phyloP scores from a whole-genome alignment of 2,888 invertebrate species.

The Phorcus lineatus region DNA sequence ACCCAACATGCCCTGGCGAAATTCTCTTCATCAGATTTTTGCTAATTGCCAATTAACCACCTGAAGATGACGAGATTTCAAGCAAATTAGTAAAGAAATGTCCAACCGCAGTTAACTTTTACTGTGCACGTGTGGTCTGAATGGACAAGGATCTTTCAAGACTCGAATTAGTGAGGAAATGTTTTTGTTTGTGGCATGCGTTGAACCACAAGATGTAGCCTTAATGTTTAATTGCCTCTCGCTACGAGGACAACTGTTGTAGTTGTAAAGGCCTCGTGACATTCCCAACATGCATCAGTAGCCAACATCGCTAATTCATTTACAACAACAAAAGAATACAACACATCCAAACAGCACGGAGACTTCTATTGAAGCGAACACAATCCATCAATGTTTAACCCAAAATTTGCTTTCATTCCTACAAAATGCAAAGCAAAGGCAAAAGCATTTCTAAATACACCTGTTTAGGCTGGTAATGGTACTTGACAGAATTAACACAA shows the following conservation, averaged over 20 bases:
- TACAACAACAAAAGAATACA: neutral
- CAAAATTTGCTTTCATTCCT: neutral
- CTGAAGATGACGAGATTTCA: neutral
- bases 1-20: too few relatives aligned
- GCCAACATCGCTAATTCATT: neutral
- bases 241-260: neutral
- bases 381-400: neutral
- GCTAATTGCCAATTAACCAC: too few relatives aligned
- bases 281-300: neutral
- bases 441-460: neutral
- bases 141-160: too few relatives aligned
- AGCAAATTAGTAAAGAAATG: neutral
- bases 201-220: neutral
- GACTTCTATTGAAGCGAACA: neutral
- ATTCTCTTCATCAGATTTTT: too few relatives aligned
- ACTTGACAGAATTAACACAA: conserved; percentile 1
- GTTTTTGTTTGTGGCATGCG: neutral
- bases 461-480: neutral
- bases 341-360: neutral
- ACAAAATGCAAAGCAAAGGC: neutral
- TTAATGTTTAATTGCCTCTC: neutral
- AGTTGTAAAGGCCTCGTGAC: neutral
- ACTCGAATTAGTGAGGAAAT: neutral
- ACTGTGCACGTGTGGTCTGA: too few relatives aligned
- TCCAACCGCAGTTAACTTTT: too few relatives aligned